Evolutionary conservation across 1,140 invertebrate species (phyloP), one percentile per base, ranked within the genome.

Genomic region (Pectinophora gossypiella): DNA sequence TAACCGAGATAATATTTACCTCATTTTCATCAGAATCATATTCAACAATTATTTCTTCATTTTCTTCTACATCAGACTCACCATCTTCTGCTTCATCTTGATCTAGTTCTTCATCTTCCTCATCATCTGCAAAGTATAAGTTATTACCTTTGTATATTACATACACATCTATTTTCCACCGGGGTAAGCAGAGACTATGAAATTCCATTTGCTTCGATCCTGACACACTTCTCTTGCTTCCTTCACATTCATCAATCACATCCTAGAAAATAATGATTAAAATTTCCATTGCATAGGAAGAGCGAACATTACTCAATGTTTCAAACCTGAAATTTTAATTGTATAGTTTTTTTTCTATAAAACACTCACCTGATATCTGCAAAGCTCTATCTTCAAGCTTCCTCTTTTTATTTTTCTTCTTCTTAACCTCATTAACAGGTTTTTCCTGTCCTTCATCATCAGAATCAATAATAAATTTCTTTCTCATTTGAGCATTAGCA

Each of bases 21-120:
- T 94, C 93, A 80, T 95, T 94, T 72, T 95, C 94, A 70, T 94
- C 93, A 0, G 94, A 94, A 79, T 95, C 93, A 75, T 94, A 94
- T 59, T 91, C 90, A 10, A 93, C 78, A 49, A 89, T 80, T 58
- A 61, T 69, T 21, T 80, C 70, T 44, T 54, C 52, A 22, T 75
- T 68, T 21, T 72, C 52, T 50, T 72, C 70, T 22, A 71, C 54
- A 45, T 77, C 80, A 16, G 76, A 79, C 44, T 40, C 19, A 15
- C 51, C 20, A 23, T 71, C 59, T 48, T 71, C 64, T 21, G 84
- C 72, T 20, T 89, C 85, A 22, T 76, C 66, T 35, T 78, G 66
- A 45, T 82, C 59, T 47, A 76, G 68, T 6, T 83, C 73, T 63
- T 77, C 67, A 27, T 72, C 58, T 48, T 74, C 58, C 61, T 77